A percentile compares a stretch with the other conserved stretches of the same genome.
phyloP scores from a whole-genome alignment of 2,113 vertebrate genomes.

The Pantherophis guttatus region DNA sequence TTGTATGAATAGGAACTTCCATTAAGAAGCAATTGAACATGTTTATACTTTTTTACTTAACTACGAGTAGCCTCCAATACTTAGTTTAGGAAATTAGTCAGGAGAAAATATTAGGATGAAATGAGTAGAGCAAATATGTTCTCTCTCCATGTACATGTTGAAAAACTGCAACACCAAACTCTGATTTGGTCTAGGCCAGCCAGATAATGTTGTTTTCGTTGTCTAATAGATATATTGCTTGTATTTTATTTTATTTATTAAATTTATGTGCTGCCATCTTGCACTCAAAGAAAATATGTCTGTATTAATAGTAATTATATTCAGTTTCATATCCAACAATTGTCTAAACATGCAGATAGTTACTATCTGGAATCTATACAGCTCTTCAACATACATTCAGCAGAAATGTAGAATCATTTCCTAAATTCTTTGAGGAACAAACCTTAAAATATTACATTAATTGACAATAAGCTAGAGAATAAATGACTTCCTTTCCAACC shows the following conservation, averaged over 20 bases:
- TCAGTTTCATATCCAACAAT: neutral
- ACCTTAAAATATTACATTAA: neutral
- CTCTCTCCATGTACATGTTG: neutral
- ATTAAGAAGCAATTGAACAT: neutral
- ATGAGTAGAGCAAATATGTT: neutral
- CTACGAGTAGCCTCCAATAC: neutral
- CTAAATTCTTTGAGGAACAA: neutral
- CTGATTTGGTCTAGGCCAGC: neutral
- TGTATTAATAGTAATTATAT: neutral
- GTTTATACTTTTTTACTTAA: neutral
- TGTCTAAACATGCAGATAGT: neutral
- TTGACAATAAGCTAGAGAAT: neutral
- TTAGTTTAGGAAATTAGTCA: neutral
- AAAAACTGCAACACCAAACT: neutral
- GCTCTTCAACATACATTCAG: neutral
- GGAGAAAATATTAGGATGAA: neutral
- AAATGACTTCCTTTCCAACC: slow-evolving; percentile 46
- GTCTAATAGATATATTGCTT: neutral
- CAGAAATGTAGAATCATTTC: neutral
- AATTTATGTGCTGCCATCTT: neutral
- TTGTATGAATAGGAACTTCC: neutral
- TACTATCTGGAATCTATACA: neutral
- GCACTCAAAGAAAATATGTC: neutral
- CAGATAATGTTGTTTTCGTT: neutral
- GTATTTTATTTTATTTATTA: neutral